phyloP scores from a whole-genome alignment of 2,888 invertebrate species.

The Mantis religiosa region DNA sequence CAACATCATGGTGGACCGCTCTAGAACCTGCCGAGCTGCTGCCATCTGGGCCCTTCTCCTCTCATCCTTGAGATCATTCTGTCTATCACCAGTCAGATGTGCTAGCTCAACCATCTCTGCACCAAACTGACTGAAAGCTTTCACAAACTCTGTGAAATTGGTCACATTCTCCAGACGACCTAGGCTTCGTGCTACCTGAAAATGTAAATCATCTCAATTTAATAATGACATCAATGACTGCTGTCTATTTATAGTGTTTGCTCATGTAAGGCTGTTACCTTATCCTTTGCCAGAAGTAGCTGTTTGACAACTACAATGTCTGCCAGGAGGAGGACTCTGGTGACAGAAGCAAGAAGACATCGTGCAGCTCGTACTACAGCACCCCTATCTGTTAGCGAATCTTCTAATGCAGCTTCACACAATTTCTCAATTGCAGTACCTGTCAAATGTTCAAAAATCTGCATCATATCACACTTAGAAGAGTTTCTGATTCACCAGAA shows the following conservation, averaged over 20 bases:
- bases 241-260: background rate
- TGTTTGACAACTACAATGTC: slow-evolving; percentile 98
- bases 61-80: slow-evolving; percentile 88
- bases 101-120: slow-evolving; percentile 98
- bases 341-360: slow-evolving; percentile 90
- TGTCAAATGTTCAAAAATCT: slow-evolving; percentile 41
- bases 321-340: slow-evolving; percentile 89
- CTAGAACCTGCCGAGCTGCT: slow-evolving; percentile 90
- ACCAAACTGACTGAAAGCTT: slow-evolving; percentile 97
- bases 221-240: background rate
- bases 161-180: slow-evolving; percentile 82
- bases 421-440: slow-evolving; percentile 89
- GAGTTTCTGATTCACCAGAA: too few species aligned
- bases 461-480: too few species aligned
- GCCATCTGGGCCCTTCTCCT: slow-evolving; percentile 93
- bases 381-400: slow-evolving; percentile 57
- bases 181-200: slow-evolving; percentile 72
- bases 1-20: slow-evolving; percentile 93
- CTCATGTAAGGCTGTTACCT: slow-evolving; percentile 53
- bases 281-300: slow-evolving; percentile 90
- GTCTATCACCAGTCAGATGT: slow-evolving; percentile 79
- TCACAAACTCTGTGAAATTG: slow-evolving; percentile 95
- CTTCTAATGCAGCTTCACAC: slow-evolving; percentile 72
- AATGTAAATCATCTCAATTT: slow-evolving; percentile 7
- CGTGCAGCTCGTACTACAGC: slow-evolving; percentile 88